Conservation (phyloP, 2,797 vertebrate species). For the Malurus splendens region DNA sequence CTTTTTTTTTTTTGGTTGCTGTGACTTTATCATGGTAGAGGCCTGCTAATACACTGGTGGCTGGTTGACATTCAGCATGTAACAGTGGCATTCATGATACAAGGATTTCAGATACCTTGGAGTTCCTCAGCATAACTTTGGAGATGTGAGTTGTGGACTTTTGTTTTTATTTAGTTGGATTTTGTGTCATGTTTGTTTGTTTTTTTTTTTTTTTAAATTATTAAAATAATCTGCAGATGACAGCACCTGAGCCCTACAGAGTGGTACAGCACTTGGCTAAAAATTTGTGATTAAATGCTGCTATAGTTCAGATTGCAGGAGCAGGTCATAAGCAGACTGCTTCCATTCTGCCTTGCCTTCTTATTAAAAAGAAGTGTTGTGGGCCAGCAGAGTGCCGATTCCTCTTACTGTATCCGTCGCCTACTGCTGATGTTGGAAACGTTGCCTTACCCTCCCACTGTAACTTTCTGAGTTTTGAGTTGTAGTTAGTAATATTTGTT, state of each 20-base stretch:
- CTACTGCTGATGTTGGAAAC: background rate
- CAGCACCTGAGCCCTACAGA: background rate
- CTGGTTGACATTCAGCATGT: background rate
- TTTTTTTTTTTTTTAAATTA: background rate
- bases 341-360: background rate
- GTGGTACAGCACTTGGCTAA: background rate
- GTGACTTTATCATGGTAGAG: background rate
- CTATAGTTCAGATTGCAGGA: background rate
- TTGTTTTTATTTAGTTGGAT: background rate
- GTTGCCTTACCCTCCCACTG: background rate
- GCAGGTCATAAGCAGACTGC: background rate
- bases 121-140: background rate
- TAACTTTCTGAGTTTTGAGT: background rate
- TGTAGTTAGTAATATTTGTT: background rate
- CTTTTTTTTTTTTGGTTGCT: background rate
- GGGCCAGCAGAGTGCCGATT: background rate
- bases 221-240: background rate
- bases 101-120: background rate
- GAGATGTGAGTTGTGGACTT: background rate
- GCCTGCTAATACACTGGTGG: background rate
- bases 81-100: background rate
- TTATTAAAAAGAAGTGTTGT: background rate
- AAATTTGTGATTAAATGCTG: background rate
- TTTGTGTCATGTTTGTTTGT: background rate
- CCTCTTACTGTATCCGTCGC: background rate